Evolutionary conservation across 2,888 invertebrate genomes (phyloP).

Genomic region (Nymphalis urticae): DNA sequence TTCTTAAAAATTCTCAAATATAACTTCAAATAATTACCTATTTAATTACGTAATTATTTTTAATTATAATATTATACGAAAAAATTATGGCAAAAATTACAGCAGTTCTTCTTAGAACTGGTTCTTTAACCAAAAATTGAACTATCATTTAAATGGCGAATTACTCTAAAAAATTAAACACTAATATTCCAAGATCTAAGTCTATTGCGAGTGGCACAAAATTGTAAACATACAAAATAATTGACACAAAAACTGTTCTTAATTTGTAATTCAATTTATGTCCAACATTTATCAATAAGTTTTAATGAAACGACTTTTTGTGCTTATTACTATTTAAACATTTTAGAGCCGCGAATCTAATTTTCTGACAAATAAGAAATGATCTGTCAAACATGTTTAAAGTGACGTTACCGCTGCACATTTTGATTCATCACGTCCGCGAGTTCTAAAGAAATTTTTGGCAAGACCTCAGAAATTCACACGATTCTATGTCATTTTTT

Average conservation of each 20-base stretch:
- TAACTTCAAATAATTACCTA: no score
- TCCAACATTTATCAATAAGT: not conserved
- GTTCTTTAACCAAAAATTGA: not conserved
- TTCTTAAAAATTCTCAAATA: no score
- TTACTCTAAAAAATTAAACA: no score
- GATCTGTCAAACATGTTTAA: slow-evolving; percentile 30
- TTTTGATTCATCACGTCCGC: slow-evolving; percentile 37
- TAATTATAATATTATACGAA: no score
- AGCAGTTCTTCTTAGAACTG: no score
- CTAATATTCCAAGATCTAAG: no score
- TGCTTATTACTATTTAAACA: slow-evolving; percentile 2
- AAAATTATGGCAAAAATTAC: no score
- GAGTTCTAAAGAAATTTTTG: slow-evolving; percentile 44
- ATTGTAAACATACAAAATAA: no score
- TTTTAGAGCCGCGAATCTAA: slow-evolving; percentile 13
- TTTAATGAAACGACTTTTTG: not conserved
- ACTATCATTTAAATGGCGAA: not conserved
- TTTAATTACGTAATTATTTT: no score
- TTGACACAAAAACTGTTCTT: no score
- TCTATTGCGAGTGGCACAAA: no score
- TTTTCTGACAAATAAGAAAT: slow-evolving; percentile 31
- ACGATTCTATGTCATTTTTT: slow-evolving; percentile 44
- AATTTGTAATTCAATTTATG: not conserved
- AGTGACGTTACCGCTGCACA: slow-evolving; percentile 32
- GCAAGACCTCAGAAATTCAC: slow-evolving; percentile 49